Evolutionary conservation across 2,113 vertebrate genomes (phyloP).

Genomic region (Aphelocoma coerulescens): DNA sequence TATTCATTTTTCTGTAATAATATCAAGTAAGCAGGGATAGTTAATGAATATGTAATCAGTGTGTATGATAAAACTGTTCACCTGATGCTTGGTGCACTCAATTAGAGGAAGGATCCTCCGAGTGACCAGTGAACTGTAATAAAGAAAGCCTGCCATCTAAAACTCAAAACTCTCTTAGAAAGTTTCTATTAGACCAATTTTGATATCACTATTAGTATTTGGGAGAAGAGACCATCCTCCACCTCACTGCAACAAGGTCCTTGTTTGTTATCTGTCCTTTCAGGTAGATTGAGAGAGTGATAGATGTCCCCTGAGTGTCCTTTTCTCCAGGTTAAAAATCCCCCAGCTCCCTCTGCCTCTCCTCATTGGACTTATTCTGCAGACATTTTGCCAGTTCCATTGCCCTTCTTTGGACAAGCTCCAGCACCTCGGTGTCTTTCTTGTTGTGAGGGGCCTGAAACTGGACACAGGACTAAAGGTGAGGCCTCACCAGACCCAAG

Average conservation of each 20-base stretch:
- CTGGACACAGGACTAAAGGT: neutral
- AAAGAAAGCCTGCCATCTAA: neutral
- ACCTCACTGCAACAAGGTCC: rapidly evolving
- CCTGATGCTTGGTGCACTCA: neutral
- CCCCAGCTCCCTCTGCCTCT: neutral
- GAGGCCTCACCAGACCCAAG: neutral
- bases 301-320: neutral
- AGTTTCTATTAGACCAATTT: neutral
- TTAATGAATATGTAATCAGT: neutral
- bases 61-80: neutral
- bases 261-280: neutral
- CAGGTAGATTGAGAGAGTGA: neutral
- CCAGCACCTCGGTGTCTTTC: neutral
- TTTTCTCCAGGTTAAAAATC: neutral
- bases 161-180: neutral
- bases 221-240: too few species aligned
- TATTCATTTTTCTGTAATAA: neutral
- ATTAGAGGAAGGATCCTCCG: rapidly evolving
- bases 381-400: neutral
- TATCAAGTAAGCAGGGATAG: neutral
- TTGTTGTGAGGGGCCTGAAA: neutral
- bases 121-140: neutral
- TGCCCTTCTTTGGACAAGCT: neutral
- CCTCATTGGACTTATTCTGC: neutral
- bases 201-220: neutral